Conservation (phyloP, 2,888 invertebrate genomes). For the Pachliopta kotzebuea region DNA sequence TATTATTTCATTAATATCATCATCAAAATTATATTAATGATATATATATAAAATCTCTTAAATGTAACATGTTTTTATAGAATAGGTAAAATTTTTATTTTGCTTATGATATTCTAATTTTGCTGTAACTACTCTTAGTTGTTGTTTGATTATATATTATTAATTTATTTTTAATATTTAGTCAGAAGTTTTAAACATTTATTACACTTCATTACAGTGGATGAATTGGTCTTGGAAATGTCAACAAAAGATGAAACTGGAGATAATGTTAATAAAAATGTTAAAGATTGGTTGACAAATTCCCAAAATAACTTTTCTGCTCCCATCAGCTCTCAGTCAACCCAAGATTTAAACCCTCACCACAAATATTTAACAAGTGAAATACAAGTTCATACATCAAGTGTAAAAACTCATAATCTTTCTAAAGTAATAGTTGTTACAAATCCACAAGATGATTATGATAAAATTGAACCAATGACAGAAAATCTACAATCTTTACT, state of each 20-base stretch:
- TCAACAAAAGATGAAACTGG: conserved; percentile 40
- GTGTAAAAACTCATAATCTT: conserved; percentile 43
- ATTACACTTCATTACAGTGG: conserved; percentile 53
- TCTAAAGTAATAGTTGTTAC: conserved; percentile 45
- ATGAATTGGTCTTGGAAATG: conserved; percentile 49
- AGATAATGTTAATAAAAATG: conserved; percentile 57
- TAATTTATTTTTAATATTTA: too few species aligned
- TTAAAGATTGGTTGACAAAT: conserved; percentile 63
- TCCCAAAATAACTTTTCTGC: conserved; percentile 70
- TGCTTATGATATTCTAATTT: too few species aligned
- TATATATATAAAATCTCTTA: too few species aligned
- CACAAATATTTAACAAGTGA: conserved; percentile 50
- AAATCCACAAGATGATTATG: conserved; percentile 65
- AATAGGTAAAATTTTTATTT: too few species aligned
- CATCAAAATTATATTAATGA: too few species aligned
- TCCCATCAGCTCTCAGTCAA: conserved; percentile 41
- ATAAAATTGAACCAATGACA: conserved; percentile 64
- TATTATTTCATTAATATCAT: too few species aligned
- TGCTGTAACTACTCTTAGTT: too few species aligned
- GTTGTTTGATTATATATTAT: too few species aligned
- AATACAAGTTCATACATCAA: conserved; percentile 52
- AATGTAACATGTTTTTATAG: too few species aligned
- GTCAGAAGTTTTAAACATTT: too few species aligned
- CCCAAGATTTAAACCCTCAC: conserved; percentile 42
- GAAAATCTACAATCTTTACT: conserved; percentile 45